A percentile compares a stretch with the other conserved stretches of the same genome.
Conservation (phyloP, 2,888 invertebrate genomes). For the Pasiphila rectangulata region DNA sequence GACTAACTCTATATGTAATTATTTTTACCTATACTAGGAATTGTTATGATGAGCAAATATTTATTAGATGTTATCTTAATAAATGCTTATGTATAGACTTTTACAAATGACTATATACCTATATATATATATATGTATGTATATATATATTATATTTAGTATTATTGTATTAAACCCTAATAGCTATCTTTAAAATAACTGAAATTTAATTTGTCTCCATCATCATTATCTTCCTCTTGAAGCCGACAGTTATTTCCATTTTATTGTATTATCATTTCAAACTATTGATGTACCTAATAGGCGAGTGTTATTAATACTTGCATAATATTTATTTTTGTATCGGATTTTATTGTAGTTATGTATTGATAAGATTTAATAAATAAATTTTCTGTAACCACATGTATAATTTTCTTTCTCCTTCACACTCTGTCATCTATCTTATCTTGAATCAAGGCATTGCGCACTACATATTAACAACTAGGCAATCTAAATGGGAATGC, state of each 20-base stretch:
- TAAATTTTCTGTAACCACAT: conserved; percentile 46
- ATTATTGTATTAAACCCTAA: background rate
- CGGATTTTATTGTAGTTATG: conserved; percentile 56
- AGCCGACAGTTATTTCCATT: too few species aligned
- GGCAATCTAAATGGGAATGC: conserved; percentile 8
- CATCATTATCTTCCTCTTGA: too few species aligned
- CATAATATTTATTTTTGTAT: conserved; percentile 72
- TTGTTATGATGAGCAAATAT: too few species aligned
- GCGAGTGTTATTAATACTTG: conserved; percentile 50
- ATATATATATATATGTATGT: background rate
- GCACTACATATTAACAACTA: conserved; percentile 4
- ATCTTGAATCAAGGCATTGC: background rate
- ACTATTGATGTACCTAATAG: conserved; percentile 38
- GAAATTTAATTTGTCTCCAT: too few species aligned
- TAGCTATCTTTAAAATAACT: background rate
- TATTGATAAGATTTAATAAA: conserved; percentile 47
- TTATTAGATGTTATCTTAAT: too few species aligned
- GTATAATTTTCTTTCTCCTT: conserved; percentile 19
- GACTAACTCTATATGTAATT: too few species aligned
- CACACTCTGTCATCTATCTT: background rate
- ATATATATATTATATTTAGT: conserved; percentile 1
- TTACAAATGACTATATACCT: too few species aligned
- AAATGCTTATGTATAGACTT: too few species aligned
- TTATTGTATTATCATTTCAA: conserved; percentile 35
- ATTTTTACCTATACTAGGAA: too few species aligned